Percentiles rank a stretch among this genome's conserved stretches.
These are phyloP conservation scores for Scaptomyza pallida DNA, from an alignment of 1,140 invertebrate genomes.

Conservation along the genomic window DNA sequence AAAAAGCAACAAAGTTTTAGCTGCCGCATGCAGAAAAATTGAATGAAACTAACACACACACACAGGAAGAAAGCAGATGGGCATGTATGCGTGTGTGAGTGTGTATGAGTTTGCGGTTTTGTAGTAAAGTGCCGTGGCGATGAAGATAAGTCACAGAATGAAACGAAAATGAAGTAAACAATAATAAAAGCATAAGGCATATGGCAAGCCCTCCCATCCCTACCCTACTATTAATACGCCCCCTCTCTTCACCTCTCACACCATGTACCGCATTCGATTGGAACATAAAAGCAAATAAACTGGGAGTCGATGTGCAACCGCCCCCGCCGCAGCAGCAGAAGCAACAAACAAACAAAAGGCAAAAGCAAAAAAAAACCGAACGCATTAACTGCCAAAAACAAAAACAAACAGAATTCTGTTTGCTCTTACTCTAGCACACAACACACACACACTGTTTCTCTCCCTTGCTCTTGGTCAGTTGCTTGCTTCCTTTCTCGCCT, in stretches of 20 bases:
- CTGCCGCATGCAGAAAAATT: conserved; percentile 47
- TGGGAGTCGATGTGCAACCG: conserved; percentile 53
- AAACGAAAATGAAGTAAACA: conserved; percentile 65
- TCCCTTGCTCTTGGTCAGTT: too few relatives aligned
- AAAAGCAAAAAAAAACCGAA: conserved; percentile 72
- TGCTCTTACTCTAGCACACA: background rate
- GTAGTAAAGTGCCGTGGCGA: conserved; percentile 27
- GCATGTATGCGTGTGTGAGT: too few relatives aligned
- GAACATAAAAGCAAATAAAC: conserved; percentile 66
- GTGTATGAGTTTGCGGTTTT: conserved; percentile 17
- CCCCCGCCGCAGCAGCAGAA: conserved; percentile 18
- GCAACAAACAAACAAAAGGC: conserved; percentile 37
- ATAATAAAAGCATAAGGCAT: conserved; percentile 60
- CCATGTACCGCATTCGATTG: conserved; percentile 28
- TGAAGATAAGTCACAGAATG: conserved; percentile 65
- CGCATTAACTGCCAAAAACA: conserved; percentile 75
- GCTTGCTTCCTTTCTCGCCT: background rate
- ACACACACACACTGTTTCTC: conserved; percentile 22
- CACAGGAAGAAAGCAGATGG: background rate
- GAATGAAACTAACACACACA: conserved; percentile 46
- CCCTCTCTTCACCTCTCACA: background rate
- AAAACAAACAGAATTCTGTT: conserved; percentile 54
- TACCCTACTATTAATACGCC: background rate
- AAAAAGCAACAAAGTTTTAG: conserved; percentile 30
- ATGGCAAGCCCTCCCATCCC: conserved; percentile 22